Percentiles rank a stretch among this genome's conserved stretches.
Conservation (phyloP, 2,797 vertebrate species). For the Leptoclinus maculatus region DNA sequence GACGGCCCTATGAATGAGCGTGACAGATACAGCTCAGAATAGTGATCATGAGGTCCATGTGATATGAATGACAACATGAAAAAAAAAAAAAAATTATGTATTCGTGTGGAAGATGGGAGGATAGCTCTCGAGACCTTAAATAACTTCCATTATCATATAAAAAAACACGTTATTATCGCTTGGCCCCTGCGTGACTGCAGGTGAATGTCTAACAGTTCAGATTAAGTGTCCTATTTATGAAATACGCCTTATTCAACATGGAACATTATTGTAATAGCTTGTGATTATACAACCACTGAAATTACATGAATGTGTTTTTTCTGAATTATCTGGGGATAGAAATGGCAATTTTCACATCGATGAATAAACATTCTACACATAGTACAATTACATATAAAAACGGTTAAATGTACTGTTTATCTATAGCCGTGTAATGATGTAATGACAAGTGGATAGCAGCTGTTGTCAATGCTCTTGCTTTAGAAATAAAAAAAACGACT, state of each 20-base stretch:
- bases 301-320: neutral
- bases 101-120: neutral
- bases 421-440: neutral
- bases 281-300: neutral
- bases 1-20: neutral
- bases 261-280: neutral
- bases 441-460: neutral
- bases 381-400: neutral
- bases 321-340: neutral
- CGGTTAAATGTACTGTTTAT: neutral
- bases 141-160: constrained; percentile 40
- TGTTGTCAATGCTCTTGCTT: neutral
- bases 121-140: constrained; percentile 26
- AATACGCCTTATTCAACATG: neutral
- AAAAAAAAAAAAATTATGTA: too few relatives aligned
- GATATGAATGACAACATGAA: neutral
- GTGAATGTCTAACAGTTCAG: neutral
- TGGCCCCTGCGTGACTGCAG: constrained; percentile 25
- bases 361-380: too few relatives aligned
- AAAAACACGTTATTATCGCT: constrained; percentile 53
- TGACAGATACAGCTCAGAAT: neutral
- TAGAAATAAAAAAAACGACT: neutral
- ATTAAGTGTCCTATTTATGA: constrained; percentile 6
- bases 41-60: neutral
- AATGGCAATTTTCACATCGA: neutral